A percentile compares a stretch with the other conserved stretches of the same genome.
Evolutionary conservation across 2,113 vertebrate genomes (phyloP).

Genomic region (Gymnorhina tibicen): DNA sequence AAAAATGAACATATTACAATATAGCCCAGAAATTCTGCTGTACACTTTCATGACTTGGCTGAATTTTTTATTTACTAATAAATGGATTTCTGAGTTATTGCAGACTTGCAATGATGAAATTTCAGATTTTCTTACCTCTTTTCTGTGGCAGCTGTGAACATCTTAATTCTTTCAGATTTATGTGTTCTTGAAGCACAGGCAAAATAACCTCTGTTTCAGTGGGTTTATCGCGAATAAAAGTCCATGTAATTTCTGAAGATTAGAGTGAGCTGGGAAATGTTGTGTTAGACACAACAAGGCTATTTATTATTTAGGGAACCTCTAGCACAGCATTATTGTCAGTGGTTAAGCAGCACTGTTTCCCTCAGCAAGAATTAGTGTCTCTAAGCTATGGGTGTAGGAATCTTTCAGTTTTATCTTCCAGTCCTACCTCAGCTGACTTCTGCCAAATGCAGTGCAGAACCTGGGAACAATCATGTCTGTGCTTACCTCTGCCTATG

Average conservation of each 20-base stretch:
- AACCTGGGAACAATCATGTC: neutral
- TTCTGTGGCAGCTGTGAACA: neutral
- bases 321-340: neutral
- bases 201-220: neutral
- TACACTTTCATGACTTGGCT: neutral
- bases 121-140: neutral
- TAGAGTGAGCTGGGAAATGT: neutral
- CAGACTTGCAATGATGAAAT: neutral
- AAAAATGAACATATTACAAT: neutral
- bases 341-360: neutral
- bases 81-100: neutral
- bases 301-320: neutral
- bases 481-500: neutral
- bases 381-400: neutral
- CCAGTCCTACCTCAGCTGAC: neutral
- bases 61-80: neutral
- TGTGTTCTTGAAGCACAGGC: neutral
- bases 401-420: neutral
- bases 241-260: neutral
- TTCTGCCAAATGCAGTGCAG: neutral
- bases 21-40: neutral
- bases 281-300: neutral
- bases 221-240: neutral
- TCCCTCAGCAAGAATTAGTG: neutral
- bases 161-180: neutral